A percentile compares a stretch with the other conserved stretches of the same genome.
Evolutionary conservation across 1,140 invertebrate species (phyloP).

Genomic region (Brachionus paranguensis): DNA sequence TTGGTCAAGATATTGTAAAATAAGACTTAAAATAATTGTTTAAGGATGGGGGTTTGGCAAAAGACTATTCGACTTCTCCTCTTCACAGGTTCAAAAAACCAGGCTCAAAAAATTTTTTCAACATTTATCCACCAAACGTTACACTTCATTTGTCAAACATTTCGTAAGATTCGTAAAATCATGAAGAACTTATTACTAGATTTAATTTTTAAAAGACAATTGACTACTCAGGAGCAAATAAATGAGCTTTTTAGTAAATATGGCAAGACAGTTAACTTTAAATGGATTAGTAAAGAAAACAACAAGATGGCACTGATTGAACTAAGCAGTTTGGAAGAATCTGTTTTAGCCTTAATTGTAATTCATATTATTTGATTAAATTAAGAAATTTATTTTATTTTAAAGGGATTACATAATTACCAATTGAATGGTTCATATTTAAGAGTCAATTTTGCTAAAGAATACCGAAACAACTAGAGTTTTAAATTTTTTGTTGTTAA

Average conservation of each 20-base stretch:
- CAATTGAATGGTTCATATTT: constrained; percentile 38
- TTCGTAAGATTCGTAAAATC: constrained; percentile 59
- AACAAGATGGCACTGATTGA: constrained; percentile 98
- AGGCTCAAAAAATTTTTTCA: constrained; percentile 98
- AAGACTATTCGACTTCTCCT: constrained; percentile 91
- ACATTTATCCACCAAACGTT: constrained; percentile 95
- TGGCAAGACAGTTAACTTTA: constrained; percentile 36
- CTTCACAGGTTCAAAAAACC: constrained; percentile 98
- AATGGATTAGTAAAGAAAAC: constrained; percentile 72
- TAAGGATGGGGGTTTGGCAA: constrained; percentile 85
- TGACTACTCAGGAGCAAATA: constrained; percentile 45
- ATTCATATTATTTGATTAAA: not conserved
- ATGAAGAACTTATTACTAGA: not conserved
- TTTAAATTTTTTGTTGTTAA: not conserved
- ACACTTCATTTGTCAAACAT: constrained; percentile 99
- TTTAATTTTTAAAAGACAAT: constrained; percentile 13
- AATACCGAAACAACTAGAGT: constrained; percentile 14
- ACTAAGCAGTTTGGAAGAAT: constrained; percentile 85
- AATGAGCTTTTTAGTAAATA: constrained; percentile 32
- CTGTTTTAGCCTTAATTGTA: constrained; percentile 80
- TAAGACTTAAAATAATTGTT: not conserved
- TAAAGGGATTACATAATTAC: constrained; percentile 19
- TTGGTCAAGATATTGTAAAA: not conserved
- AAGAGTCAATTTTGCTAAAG: constrained; percentile 38
- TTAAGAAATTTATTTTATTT: not conserved